Evolutionary conservation across 2,888 invertebrate species (phyloP).

Genomic region (Camponotus fellah): DNA sequence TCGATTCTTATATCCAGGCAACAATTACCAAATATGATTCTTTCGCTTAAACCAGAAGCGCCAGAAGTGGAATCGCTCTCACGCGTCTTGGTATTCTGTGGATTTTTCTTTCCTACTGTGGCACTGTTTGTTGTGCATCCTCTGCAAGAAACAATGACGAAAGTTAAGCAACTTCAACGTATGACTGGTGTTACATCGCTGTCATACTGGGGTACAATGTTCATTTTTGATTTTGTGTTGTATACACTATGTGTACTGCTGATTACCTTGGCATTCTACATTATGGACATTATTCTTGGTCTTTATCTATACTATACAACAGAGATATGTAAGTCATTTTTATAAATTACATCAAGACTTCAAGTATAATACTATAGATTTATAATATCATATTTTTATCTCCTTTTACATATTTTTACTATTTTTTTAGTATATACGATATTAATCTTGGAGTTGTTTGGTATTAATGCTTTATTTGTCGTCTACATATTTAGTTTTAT

Average conservation of each 20-base stretch:
- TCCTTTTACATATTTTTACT: not conserved
- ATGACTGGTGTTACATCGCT: slow-evolving; percentile 89
- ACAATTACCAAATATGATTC: slow-evolving; percentile 75
- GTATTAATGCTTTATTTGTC: slow-evolving; percentile 87
- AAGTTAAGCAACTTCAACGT: slow-evolving; percentile 90
- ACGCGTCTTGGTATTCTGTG: slow-evolving; percentile 73
- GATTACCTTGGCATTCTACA: slow-evolving; percentile 74
- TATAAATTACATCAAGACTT: slow-evolving; percentile 14
- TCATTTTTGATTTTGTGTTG: slow-evolving; percentile 87
- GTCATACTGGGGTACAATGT: slow-evolving; percentile 89
- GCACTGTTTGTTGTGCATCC: slow-evolving; percentile 89
- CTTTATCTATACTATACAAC: slow-evolving; percentile 78
- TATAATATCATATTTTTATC: slow-evolving; percentile 37
- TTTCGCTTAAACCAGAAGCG: slow-evolving; percentile 23
- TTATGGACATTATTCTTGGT: slow-evolving; percentile 77
- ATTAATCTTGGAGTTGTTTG: slow-evolving; percentile 91
- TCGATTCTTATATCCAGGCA: slow-evolving; percentile 77
- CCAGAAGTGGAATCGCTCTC: slow-evolving; percentile 64
- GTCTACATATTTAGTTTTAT: slow-evolving; percentile 81
- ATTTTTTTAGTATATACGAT: slow-evolving; percentile 86
- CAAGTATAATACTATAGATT: not conserved
- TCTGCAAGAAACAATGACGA: slow-evolving; percentile 88
- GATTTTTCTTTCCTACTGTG: slow-evolving; percentile 74
- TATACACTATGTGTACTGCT: slow-evolving; percentile 79
- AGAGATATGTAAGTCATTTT: slow-evolving; percentile 85